Evolutionary conservation across 2,888 invertebrate genomes (phyloP).

Genomic region (Hololepta plana): DNA sequence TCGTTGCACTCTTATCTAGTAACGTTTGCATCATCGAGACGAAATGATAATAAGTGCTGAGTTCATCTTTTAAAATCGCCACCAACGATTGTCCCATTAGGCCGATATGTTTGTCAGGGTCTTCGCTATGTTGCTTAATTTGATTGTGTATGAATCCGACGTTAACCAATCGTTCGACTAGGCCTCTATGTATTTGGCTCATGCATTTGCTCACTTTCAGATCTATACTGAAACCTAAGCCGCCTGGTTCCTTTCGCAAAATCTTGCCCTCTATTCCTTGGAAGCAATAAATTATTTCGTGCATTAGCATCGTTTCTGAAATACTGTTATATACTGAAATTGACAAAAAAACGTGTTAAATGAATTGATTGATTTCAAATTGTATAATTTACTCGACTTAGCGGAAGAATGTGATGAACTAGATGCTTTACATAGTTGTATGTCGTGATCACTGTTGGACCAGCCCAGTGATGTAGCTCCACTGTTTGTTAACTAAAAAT

Average conservation of each 20-base stretch:
- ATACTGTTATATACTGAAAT: conserved; percentile 13
- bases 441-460: conserved; percentile 17
- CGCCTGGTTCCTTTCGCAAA: conserved; percentile 44
- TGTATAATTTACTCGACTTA: conserved; percentile 7
- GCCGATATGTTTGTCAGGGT: conserved; percentile 45
- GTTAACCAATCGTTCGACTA: conserved; percentile 62
- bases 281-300: conserved; percentile 69
- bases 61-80: conserved; percentile 64
- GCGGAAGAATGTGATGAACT: conserved; percentile 10
- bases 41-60: conserved; percentile 76
- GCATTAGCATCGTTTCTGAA: conserved; percentile 37
- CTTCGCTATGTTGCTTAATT: conserved; percentile 62
- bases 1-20: too few relatives aligned
- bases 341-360: conserved; percentile 7
- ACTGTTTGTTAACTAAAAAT: too few relatives aligned
- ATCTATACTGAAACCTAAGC: conserved; percentile 40
- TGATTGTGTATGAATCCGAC: conserved; percentile 66
- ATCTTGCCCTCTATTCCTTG: conserved; percentile 76
- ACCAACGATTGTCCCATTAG: conserved; percentile 74
- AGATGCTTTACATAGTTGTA: conserved; percentile 9
- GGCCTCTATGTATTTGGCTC: conserved; percentile 34
- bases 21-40: conserved; percentile 74
- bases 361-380: conserved; percentile 12
- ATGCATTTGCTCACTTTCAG: conserved; percentile 32
- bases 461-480: conserved; percentile 16